Percentiles rank a stretch among this genome's conserved stretches.
Conservation (phyloP, 2,113 vertebrate species). For the Macrotus californicus region DNA sequence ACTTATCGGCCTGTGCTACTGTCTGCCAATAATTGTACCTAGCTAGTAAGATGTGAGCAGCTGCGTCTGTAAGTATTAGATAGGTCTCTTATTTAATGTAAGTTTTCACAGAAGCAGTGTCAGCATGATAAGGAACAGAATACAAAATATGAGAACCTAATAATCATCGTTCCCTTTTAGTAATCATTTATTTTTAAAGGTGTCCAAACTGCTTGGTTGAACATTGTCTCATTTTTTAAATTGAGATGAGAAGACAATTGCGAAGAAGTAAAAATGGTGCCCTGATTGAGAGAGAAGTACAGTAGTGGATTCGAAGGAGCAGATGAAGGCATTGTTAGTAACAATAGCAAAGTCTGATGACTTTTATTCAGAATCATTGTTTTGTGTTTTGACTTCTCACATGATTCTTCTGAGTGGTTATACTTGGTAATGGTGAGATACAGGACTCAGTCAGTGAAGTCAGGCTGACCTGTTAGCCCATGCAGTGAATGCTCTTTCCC, state of each 20-base stretch:
- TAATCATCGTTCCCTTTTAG: neutral
- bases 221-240: neutral
- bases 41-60: neutral
- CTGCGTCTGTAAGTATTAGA: neutral
- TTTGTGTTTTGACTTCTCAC: constrained; percentile 5
- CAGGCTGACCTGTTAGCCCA: neutral
- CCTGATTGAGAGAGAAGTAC: neutral
- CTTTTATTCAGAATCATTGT: neutral
- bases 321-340: neutral
- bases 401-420: neutral
- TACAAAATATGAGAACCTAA: neutral
- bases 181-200: neutral
- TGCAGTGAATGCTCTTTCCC: neutral
- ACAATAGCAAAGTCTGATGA: neutral
- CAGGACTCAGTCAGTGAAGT: neutral
- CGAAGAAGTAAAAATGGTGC: neutral
- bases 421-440: neutral
- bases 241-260: neutral
- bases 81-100: neutral
- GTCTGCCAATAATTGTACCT: neutral
- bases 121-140: constrained; percentile 6
- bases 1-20: neutral
- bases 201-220: constrained; percentile 20
- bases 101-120: neutral
- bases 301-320: neutral